These are phyloP conservation scores for Atrina japonica DNA, from an alignment of 2,888 invertebrate species.

Conservation along the genomic window DNA sequence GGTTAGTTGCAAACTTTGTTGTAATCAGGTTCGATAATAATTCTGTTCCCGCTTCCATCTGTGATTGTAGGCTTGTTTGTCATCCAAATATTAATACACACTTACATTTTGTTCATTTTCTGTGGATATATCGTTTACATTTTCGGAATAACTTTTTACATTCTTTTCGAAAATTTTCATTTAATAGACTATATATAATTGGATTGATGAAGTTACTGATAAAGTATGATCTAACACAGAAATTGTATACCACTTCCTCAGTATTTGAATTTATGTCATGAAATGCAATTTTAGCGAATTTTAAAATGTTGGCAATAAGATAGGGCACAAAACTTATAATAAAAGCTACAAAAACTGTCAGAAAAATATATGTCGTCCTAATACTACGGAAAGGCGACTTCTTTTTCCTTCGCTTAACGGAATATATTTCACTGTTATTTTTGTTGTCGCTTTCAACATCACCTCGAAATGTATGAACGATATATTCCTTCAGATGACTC, in stretches of 20 bases:
- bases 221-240: conserved; percentile 69
- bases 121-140: not conserved
- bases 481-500: conserved; percentile 24
- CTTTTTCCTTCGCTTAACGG: conserved; percentile 36
- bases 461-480: not conserved
- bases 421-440: conserved; percentile 2
- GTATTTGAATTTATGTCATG: conserved; percentile 47
- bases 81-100: too few species aligned
- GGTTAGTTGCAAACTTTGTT: too few species aligned
- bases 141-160: conserved; percentile 49
- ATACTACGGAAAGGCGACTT: conserved; percentile 52
- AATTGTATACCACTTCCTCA: conserved; percentile 63
- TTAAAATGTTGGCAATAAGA: conserved; percentile 62
- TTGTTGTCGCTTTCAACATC: conserved; percentile 1
- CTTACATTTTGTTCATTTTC: too few species aligned
- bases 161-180: conserved; percentile 58
- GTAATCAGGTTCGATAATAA: too few species aligned
- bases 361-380: conserved; percentile 67
- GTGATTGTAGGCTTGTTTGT: too few species aligned
- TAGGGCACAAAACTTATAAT: conserved; percentile 67
- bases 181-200: conserved; percentile 66
- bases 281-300: conserved; percentile 61
- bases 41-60: too few species aligned
- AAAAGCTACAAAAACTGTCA: conserved; percentile 65
- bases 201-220: conserved; percentile 69